Evolutionary conservation across 2,888 invertebrate species (phyloP).

Genomic region (Drosophila rubida): DNA sequence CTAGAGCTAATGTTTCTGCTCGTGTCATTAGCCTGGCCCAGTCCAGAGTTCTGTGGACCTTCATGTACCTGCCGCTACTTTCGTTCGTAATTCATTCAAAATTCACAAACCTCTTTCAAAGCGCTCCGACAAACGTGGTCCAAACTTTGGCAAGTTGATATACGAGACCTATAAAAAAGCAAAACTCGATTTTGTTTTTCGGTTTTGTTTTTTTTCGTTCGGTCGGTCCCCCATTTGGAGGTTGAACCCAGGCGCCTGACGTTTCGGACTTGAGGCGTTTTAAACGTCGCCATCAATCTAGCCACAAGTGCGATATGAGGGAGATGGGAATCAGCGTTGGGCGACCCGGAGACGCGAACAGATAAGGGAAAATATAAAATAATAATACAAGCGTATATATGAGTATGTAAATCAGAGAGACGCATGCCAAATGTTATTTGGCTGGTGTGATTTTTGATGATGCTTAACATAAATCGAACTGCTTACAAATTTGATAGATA

Average conservation of each 20-base stretch:
- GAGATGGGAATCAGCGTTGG: not conserved
- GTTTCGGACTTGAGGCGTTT: slow-evolving; percentile 44
- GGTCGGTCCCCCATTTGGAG: not conserved
- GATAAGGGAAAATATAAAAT: not conserved
- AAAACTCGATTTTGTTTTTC: slow-evolving; percentile 29
- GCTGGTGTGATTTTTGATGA: slow-evolving; percentile 75
- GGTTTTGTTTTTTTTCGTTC: slow-evolving; percentile 1
- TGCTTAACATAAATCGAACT: slow-evolving; percentile 78
- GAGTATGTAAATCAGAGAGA: slow-evolving; percentile 66
- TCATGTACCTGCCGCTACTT: slow-evolving; percentile 8
- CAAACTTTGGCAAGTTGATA: slow-evolving; percentile 38
- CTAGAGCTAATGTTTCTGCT: slow-evolving; percentile 1
- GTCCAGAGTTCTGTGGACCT: slow-evolving; percentile 7
- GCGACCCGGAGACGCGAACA: not conserved
- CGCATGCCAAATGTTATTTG: slow-evolving; percentile 74
- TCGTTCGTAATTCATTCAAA: slow-evolving; percentile 22
- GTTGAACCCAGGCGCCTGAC: slow-evolving; percentile 31
- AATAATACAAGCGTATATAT: slow-evolving; percentile 43
- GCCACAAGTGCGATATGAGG: slow-evolving; percentile 19
- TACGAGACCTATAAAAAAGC: slow-evolving; percentile 25
- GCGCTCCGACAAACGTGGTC: slow-evolving; percentile 11
- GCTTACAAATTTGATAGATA: slow-evolving; percentile 77
- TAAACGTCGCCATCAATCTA: slow-evolving; percentile 57
- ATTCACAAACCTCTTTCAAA: slow-evolving; percentile 10
- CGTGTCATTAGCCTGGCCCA: slow-evolving; percentile 7